Evolutionary conservation across 2,113 vertebrate genomes (phyloP).

Genomic region (Sturnus vulgaris): DNA sequence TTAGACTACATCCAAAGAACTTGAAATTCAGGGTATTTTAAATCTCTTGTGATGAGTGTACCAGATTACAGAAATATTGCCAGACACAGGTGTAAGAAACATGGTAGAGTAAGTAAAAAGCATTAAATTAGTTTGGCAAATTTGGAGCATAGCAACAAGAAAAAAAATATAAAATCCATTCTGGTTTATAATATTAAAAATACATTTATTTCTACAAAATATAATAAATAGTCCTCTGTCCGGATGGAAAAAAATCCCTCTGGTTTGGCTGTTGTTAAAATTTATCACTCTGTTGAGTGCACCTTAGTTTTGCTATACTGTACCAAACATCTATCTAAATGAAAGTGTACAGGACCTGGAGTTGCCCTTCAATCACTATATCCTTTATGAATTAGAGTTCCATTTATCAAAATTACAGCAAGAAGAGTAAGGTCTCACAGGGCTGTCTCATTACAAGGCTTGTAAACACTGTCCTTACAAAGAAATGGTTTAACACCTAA

Average conservation of each 20-base stretch:
- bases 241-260: not conserved
- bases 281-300: constrained; percentile 54
- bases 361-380: constrained; percentile 80
- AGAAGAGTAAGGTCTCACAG: constrained; percentile 76
- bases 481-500: constrained; percentile 81
- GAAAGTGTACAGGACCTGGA: constrained; percentile 70
- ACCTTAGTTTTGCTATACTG: constrained; percentile 59
- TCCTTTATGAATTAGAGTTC: constrained; percentile 79
- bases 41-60: not conserved
- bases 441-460: constrained; percentile 80
- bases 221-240: not conserved
- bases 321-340: constrained; percentile 80
- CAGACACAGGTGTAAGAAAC: not conserved
- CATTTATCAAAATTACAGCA: constrained; percentile 87
- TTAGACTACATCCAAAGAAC: not conserved
- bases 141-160: not conserved
- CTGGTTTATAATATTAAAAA: constrained; percentile 38
- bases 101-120: not conserved
- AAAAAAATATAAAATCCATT: constrained; percentile 22
- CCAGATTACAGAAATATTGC: not conserved
- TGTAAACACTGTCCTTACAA: constrained; percentile 81
- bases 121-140: not conserved
- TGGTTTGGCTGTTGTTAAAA: constrained; percentile 41
- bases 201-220: constrained; percentile 29
- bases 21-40: not conserved